Evolutionary conservation across 2,113 vertebrate genomes (phyloP).

Genomic region (Elanus axillaris): DNA sequence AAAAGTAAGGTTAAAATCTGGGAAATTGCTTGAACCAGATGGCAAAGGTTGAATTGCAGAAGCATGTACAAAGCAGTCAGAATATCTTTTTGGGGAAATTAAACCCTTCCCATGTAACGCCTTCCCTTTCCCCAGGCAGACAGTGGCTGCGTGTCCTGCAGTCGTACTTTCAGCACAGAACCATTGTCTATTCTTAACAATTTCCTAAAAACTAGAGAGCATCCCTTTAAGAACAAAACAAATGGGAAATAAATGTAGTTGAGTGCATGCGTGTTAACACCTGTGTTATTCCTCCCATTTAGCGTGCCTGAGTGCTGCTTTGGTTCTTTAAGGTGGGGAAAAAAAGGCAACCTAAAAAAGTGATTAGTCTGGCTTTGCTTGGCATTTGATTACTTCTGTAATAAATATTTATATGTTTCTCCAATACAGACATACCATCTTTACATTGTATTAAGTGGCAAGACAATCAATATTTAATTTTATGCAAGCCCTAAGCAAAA

Average conservation of each 20-base stretch:
- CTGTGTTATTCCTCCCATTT: background rate
- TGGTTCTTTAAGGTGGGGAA: background rate
- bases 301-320: background rate
- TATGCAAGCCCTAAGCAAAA: constrained; percentile 8
- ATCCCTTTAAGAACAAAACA: background rate
- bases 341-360: background rate
- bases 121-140: background rate
- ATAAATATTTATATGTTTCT: constrained; percentile 17
- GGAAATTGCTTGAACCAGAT: constrained; percentile 16
- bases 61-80: background rate
- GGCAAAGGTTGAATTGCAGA: background rate
- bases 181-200: background rate
- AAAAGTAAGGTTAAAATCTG: background rate
- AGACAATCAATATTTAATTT: constrained; percentile 38
- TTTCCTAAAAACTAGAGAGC: background rate
- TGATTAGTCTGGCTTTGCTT: background rate
- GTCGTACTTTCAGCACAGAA: background rate
- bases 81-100: background rate
- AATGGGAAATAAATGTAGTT: background rate
- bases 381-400: background rate
- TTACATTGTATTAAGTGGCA: background rate
- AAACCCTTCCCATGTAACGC: background rate
- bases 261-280: background rate
- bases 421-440: background rate
- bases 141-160: background rate